phyloP scores from a whole-genome alignment of 1,140 invertebrate species.

The Oryctes rhinoceros region DNA sequence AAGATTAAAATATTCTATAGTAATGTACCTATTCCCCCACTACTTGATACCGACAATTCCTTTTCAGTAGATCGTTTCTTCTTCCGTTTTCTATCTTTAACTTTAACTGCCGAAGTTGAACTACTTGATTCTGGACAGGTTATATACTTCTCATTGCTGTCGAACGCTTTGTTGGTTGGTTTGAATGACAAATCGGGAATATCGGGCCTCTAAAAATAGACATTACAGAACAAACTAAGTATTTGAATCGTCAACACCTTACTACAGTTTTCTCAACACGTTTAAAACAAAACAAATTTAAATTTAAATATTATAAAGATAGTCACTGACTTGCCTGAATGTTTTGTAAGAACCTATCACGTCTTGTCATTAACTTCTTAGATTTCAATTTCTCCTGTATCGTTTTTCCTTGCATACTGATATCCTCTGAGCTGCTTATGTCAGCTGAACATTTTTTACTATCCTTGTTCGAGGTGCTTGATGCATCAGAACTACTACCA shows the following conservation, averaged over 20 bases:
- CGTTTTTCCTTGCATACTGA: not conserved
- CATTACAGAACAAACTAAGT: no score
- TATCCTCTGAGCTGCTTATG: not conserved
- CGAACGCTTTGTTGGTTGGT: not conserved
- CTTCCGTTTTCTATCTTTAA: constrained; percentile 13
- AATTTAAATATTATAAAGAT: no score
- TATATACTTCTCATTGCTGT: not conserved
- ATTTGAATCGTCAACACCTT: no score
- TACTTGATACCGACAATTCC: not conserved
- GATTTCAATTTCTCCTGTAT: constrained; percentile 3
- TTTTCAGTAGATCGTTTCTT: not conserved
- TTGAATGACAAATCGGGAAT: constrained; percentile 39
- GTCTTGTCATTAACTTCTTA: constrained; percentile 1
- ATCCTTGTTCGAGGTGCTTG: not conserved
- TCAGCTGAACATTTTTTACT: not conserved
- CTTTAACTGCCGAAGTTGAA: not conserved
- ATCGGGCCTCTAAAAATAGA: not conserved
- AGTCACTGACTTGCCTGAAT: not conserved
- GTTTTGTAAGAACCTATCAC: not conserved
- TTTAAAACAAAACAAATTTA: no score
- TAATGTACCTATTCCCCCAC: not conserved
- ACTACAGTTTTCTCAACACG: no score
- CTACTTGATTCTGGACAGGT: constrained; percentile 11
- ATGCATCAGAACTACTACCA: not conserved
- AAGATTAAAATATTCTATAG: no score